phyloP scores from a whole-genome alignment of 2,888 invertebrate genomes.

The Syritta pipiens region DNA sequence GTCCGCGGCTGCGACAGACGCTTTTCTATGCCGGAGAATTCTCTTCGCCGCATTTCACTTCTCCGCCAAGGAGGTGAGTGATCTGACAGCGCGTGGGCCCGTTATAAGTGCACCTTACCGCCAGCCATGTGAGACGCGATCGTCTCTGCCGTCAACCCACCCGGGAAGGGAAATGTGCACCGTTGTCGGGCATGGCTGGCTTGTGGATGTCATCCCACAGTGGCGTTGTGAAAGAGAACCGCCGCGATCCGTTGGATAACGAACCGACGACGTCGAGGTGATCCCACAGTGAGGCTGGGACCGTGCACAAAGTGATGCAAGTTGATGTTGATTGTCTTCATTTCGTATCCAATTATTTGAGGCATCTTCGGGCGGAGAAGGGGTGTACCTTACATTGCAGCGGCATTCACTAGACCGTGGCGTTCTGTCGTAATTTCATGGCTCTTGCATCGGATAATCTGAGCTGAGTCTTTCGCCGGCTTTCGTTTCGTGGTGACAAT shows the following conservation, averaged over 20 bases:
- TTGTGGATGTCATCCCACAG: conserved; percentile 36
- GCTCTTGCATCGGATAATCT: conserved; percentile 44
- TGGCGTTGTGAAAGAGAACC: conserved; percentile 44
- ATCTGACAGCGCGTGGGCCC: conserved; percentile 50
- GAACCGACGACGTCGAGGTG: conserved; percentile 1
- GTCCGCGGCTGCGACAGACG: too few relatives aligned
- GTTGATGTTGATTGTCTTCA: conserved; percentile 8
- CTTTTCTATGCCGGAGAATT: neutral
- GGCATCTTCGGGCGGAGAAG: conserved; percentile 11
- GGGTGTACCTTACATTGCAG: too few relatives aligned
- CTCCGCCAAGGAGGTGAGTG: conserved; percentile 40
- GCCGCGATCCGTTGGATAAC: conserved; percentile 24
- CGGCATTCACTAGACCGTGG: conserved; percentile 21
- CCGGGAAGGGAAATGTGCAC: conserved; percentile 20
- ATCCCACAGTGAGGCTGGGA: neutral
- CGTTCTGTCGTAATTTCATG: conserved; percentile 52
- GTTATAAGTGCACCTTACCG: conserved; percentile 51
- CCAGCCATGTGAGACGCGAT: conserved; percentile 50
- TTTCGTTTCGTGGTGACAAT: conserved; percentile 37
- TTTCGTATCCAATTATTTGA: conserved; percentile 43
- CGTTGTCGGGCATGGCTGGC: conserved; percentile 42
- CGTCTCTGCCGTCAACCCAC: conserved; percentile 16
- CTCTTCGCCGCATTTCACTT: neutral
- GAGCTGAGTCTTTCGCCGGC: neutral
- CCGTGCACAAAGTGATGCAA: conserved; percentile 46